Evolutionary conservation across 2,797 vertebrate genomes (phyloP), one percentile per base, ranked within the genome.

Genomic region (Monodelphis domestica): DNA sequence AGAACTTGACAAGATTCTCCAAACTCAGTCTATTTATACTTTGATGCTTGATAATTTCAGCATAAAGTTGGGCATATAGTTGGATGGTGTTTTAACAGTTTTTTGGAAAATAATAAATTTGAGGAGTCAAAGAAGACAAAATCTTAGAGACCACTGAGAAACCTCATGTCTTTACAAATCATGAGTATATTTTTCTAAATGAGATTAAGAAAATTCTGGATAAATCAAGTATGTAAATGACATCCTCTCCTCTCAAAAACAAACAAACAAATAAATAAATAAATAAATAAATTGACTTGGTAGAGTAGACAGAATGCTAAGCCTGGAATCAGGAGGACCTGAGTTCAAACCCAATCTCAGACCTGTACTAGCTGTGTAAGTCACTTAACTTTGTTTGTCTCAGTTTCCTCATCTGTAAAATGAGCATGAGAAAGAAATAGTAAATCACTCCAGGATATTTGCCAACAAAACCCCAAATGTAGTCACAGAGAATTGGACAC

Each of bases 171-270:
- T 78, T 24, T n/a, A 38, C 38, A 78, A 70, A 70, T 38, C 15
- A 70, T 17, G n/a, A 70, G 38, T 38, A 78, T 78, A 78, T 70
- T 78, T 63, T 78, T 21, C 2, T 33, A 38, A 33, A n/a, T 78
- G n/a, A 38, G 7, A 78, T 2, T 45, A 78, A 78, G 28, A 38
- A 24, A 63, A 38, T 78, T n/a, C n/a, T 70, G 15, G 15, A 38
- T 70, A 70, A 5, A 0, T 6, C n/a, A 70, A 70, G 15, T 63
- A n/a, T 4, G n/a, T 38, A 14, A n/a, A n/a, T 63, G 33, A n/a
- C 2, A 11, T 29, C 12, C 1, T 54, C 53, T 10, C 12, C 14
- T 1, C 15, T n/a, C n/a, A n/a, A n/a, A n/a, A n/a, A n/a, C n/a
- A n/a, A n/a, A n/a, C n/a, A n/a, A n/a, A n/a, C n/a, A n/a, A n/a